Conservation (phyloP, 2,888 invertebrate species). For the Cheilosia vernalis region DNA sequence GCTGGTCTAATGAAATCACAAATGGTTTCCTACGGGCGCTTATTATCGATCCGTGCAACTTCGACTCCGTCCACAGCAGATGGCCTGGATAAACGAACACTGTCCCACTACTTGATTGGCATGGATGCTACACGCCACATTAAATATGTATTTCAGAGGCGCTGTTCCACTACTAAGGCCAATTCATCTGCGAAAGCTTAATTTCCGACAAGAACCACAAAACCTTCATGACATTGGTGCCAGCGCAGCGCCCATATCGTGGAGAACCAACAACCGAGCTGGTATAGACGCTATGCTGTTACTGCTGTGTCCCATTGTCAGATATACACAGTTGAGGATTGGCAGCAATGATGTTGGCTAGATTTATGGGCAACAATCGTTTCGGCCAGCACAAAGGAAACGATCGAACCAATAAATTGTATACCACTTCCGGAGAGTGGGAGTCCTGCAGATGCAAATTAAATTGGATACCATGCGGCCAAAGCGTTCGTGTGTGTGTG, state of each 20-base stretch:
- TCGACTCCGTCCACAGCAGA: background rate
- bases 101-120: conserved; percentile 38
- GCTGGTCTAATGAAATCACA: conserved; percentile 59
- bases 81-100: background rate
- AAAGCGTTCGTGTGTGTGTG: background rate
- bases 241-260: background rate
- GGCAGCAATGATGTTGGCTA: conserved; percentile 48
- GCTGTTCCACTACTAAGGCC: conserved; percentile 35
- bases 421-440: conserved; percentile 24
- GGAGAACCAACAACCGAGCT: background rate
- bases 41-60: conserved; percentile 11
- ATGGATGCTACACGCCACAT: conserved; percentile 48
- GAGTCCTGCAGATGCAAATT: conserved; percentile 51
- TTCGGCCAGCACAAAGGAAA: conserved; percentile 31
- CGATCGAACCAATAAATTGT: conserved; percentile 67
- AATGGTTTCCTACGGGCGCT: conserved; percentile 28
- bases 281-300: background rate
- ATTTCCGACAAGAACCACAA: conserved; percentile 68
- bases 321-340: conserved; percentile 26
- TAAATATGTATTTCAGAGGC: conserved; percentile 38
- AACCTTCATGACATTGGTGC: conserved; percentile 35
- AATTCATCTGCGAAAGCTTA: conserved; percentile 68
- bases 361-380: conserved; percentile 61
- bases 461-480: conserved; percentile 31
- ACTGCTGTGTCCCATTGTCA: conserved; percentile 30